phyloP scores from a whole-genome alignment of 2,113 vertebrate species.

The Gambusia holbrooki region DNA sequence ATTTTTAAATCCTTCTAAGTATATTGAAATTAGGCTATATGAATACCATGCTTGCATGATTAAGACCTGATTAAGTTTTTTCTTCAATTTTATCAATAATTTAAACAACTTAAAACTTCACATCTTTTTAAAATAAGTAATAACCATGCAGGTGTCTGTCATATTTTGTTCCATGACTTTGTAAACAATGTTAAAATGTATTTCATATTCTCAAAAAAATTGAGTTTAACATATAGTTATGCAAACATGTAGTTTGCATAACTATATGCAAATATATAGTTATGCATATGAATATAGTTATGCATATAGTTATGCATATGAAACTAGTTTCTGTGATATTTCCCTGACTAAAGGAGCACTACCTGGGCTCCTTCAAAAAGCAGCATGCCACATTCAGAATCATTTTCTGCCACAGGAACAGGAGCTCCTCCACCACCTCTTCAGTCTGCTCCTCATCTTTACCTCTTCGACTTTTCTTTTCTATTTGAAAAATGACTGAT shows the following conservation, averaged over 20 bases:
- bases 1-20: too few species aligned
- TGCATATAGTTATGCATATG: too few species aligned
- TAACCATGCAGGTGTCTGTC: background rate
- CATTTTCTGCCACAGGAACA: background rate
- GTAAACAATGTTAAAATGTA: background rate
- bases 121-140: background rate
- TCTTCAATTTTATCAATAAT: background rate
- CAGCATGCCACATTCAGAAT: background rate
- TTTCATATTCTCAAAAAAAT: too few species aligned
- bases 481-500: background rate
- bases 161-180: background rate
- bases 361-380: too few species aligned
- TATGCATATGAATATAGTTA: too few species aligned
- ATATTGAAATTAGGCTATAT: too few species aligned
- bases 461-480: background rate
- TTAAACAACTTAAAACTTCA: background rate
- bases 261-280: too few species aligned
- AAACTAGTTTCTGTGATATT: background rate
- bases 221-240: too few species aligned
- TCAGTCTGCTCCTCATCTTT: conserved; percentile 1
- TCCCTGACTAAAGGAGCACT: too few species aligned
- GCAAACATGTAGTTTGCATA: too few species aligned
- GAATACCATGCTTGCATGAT: too few species aligned
- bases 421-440: background rate
- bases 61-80: background rate